phyloP scores from a whole-genome alignment of 2,888 invertebrate genomes.

The Rotaria magnacalcarata region DNA sequence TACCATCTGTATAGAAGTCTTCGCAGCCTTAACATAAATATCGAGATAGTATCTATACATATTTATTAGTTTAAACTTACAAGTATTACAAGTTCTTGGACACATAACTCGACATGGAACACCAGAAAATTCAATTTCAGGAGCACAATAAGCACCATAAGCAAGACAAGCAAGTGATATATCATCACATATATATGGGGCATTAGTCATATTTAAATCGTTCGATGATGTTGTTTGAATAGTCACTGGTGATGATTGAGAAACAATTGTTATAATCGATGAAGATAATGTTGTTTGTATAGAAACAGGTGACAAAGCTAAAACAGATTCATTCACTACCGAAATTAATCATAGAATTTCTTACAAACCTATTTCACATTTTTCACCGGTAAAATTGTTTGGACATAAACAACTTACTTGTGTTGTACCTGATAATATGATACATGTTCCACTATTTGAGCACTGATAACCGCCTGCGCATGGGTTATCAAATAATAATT shows the following conservation, averaged over 20 bases:
- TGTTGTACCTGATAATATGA: not conserved
- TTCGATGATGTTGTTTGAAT: not conserved
- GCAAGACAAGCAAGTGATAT: not conserved
- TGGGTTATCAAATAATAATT: constrained; percentile 35
- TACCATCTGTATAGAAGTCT: constrained; percentile 19
- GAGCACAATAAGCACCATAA: not conserved
- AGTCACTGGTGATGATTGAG: not conserved
- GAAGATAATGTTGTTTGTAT: not conserved
- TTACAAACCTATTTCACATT: not conserved
- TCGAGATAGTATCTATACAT: not conserved
- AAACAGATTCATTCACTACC: not conserved
- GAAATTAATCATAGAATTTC: not conserved
- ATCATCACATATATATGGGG: constrained; percentile 11
- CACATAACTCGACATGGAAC: not conserved
- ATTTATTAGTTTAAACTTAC: not conserved
- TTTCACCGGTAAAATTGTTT: not conserved
- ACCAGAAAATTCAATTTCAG: not conserved
- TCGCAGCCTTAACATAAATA: not conserved
- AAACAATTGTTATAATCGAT: not conserved
- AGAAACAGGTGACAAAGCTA: not conserved
- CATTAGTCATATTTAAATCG: not conserved
- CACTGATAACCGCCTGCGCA: not conserved
- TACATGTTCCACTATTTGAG: constrained; percentile 24
- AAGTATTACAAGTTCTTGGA: not conserved
- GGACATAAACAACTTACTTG: not conserved